Evolutionary conservation across 2,113 vertebrate genomes (phyloP), one percentile per base, ranked within the genome.

Genomic region (Dicrurus megarhynchus): DNA sequence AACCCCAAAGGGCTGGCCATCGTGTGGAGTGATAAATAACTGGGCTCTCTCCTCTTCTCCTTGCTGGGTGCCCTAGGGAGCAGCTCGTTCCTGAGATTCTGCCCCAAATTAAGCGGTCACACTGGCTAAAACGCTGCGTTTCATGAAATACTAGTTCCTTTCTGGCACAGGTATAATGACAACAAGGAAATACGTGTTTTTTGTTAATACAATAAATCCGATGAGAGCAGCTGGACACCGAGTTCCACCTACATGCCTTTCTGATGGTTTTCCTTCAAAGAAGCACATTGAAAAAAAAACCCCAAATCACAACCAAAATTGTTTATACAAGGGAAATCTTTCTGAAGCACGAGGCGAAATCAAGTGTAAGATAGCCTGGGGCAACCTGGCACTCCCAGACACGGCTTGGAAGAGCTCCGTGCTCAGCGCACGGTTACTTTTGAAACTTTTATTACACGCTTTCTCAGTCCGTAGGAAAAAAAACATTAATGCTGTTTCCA

Each of bases 321-420:
- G 87, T 94, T 94, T 84, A 84, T 87, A 89, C 78, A 89, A 89
- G 70, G 78, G 53, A 89, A 95, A 56, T 47, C 37, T 87, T 93
- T 84, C 89, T 94, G 74, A 64, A 91, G 71, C 52, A 68, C 2
- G 6, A 92, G 89, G 87, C 85, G 90, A 93, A 97, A 95, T 78
- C 93, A 80, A 93, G 92, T 73, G 80, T 47, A 84, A 95, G 83
- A 93, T 77, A 92, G 84, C 84, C 89, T 24, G 35, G 44, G 84
- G 91, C 76, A 89, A 74, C 13, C 80, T 78, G 69, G 83, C 90
- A 87, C 82, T 94, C 94, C 92, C 95, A 95, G 88, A 67, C 88
- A 68, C 7, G 1, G 90, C 60, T 87, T 89, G 91, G 87, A 95
- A 95, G 86, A 85, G 84, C 26, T 84, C 63, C 0, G 20, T 63